phyloP scores from a whole-genome alignment of 2,113 vertebrate genomes.

The Nicator chloris region DNA sequence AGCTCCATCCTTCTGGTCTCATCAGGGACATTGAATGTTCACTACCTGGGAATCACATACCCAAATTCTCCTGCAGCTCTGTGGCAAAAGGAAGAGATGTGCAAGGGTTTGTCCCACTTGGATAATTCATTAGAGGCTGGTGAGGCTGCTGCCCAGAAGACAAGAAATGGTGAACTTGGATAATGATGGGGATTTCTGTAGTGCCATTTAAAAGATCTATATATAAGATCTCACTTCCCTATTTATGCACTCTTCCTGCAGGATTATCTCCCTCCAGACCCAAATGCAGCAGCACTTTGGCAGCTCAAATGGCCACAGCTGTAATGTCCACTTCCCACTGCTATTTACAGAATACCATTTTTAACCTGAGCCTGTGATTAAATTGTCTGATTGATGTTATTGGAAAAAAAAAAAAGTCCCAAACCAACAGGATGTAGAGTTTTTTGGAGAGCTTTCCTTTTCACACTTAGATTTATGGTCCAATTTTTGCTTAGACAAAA shows the following conservation, averaged over 20 bases:
- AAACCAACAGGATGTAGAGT: not conserved
- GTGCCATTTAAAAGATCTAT: not conserved
- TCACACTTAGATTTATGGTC: not conserved
- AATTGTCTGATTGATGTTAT: not conserved
- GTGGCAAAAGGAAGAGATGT: not conserved
- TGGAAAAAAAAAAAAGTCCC: fast-evolving
- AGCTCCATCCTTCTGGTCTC: not conserved
- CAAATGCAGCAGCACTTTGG: not conserved
- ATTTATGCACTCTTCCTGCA: not conserved
- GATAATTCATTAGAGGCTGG: not conserved
- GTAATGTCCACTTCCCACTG: not conserved
- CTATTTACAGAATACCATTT: not conserved
- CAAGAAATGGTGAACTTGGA: not conserved
- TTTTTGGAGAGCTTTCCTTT: not conserved
- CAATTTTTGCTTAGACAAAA: not conserved
- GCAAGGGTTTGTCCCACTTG: not conserved
- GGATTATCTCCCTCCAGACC: not conserved
- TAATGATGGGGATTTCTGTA: not conserved
- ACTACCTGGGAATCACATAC: not conserved
- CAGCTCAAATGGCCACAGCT: not conserved
- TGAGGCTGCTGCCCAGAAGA: not conserved
- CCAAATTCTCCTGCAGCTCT: not conserved
- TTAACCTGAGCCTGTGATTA: not conserved
- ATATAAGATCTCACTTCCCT: not conserved
- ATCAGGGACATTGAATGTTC: not conserved